Evolutionary conservation across 2,888 invertebrate species (phyloP), one percentile per base, ranked within the genome.

Genomic region (Linyphia triangularis): DNA sequence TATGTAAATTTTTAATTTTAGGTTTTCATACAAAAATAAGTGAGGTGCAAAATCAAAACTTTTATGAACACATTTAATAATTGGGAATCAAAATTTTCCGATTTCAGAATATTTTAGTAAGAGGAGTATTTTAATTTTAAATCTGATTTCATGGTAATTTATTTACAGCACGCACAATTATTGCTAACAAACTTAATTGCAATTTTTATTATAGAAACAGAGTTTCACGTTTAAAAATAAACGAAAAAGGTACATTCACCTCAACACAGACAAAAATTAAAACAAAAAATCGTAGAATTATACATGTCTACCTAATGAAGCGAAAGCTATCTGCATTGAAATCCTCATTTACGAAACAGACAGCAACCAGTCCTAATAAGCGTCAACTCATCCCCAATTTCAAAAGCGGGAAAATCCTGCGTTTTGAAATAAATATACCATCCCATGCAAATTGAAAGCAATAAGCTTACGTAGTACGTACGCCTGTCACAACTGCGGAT

Each of bases 401-500:
- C 65, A 63, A 67, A 67, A 79, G 43, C 65, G 19, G 73, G 73
- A 57, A 43, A 70, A 26, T 40, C 43, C 26, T 70, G 5, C 40
- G 26, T 77, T 77, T 63, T 61, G 61, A 61, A 77, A 77, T 37
- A n/a, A 30, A 33, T 26, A 30, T 30, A 33, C 3, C 33, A 43
- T 43, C 30, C 37, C 43, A 78, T 63, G 78, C 65, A 78, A 78
- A 78, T 78, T 81, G 51, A 61, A 63, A 43, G 6, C 2, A 70
- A 70, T 13, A 37, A 3, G 2, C 10, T 43, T 40, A 37, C 40
- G 7, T 40, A 37, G 24, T 43, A n/a, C 30, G 22, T 57, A 33
- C 51, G 22, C 37, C 69, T 69, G 81, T 81, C 69, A 51, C 69
- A 51, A 79, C 69, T n/a, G 26, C 43, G 85, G 85, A 85, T 78